Base-by-base conservation (phyloP, 1,140 invertebrate species). In the Adelges cooleyi region DNA sequence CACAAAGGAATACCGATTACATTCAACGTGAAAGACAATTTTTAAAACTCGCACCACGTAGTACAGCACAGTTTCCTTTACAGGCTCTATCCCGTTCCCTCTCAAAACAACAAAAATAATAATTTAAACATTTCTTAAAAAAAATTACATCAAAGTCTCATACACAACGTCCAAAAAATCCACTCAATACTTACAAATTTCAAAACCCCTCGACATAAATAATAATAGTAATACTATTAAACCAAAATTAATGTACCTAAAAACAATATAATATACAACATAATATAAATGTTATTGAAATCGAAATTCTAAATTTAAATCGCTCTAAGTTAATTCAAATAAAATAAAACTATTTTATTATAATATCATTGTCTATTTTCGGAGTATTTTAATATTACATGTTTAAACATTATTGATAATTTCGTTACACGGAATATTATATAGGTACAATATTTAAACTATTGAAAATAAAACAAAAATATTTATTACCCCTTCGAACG, bases 301-400 rank as follows among this genome's bases (percentile, higher is more conserved):
- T 56, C 20, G 3, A 44, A 46, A 59, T 59, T 59, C 54, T 59
- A 59, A 59, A 59, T 15, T 53, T 46, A 46, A 8, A 54, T 13
- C 8, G 20, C 29, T 53, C 13, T 53, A n/a, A n/a, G n/a, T n/a
- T n/a, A n/a, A n/a, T n/a, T n/a, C n/a, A n/a, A n/a, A n/a, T n/a
- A n/a, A 20, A 17, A 17, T 25, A 18, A 56, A n/a, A 44, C 13
- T 59, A 59, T 44, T 59, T 59, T 59, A 15, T 59, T 42, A 46
- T 46, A n/a, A 42, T 17, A 42, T 11, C 18, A 54, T 13, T 54
- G 2, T 11, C 38, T 56, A 25, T 42, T 42, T 56, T 56, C 51
- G 53, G 53, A 42, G 42, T 23, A 42, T 22, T 42, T 56, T 25
- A 17, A 42, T 42, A 42, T 29, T n/a, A n/a, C n/a, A n/a, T n/a